Base-by-base conservation (phyloP, 1,140 invertebrate species). In the Caerostris darwini region DNA sequence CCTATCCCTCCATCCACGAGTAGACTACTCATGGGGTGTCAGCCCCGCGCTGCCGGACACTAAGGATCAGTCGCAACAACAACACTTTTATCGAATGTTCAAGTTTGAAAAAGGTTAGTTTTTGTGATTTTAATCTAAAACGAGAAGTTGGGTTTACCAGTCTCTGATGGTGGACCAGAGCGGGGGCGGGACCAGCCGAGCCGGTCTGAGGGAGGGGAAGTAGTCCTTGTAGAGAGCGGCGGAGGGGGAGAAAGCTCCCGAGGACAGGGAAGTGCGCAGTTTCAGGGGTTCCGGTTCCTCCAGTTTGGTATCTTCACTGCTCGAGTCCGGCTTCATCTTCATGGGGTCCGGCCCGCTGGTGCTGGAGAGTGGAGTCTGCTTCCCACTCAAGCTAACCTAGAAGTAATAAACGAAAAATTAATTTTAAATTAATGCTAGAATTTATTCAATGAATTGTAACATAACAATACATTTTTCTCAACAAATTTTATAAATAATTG, bases 161-260 rank as follows among this genome's bases (percentile, higher is more conserved):
- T 93, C 92, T 59, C 92, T 58, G 6, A 87, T 83, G 4, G 92
- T 77, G 1, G 92, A 71, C 83, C 92, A 93, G 1, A 93, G 56
- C 2, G 92, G 92, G 3, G 92, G 92, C 10, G 92, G 83, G 0
- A 87, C 17, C 2, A 87, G n/a, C 5, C 92, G 53, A 54, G 92
- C 34, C 2, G 92, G 92, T 5, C 92, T 57, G 6, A 85, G n/a
- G 56, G 83, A 2, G 34, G 3, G 58, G 58, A 91, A 91, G 17
- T 91, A 93, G 64, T 93, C 92, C 17, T 93, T 93, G 50, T 93
- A 93, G 12, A 93, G 56, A 17, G 92, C 53, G 19, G 82, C 64
- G 4, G 92, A 67, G 3, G 82, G 59, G 5, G 81, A 69, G 34
- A 93, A 86, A 54, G 81, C 81, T 8, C 50, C 8, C n/a, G 50